Conservation (phyloP, 1,140 invertebrate species). For the Zaprionus vittiger region DNA sequence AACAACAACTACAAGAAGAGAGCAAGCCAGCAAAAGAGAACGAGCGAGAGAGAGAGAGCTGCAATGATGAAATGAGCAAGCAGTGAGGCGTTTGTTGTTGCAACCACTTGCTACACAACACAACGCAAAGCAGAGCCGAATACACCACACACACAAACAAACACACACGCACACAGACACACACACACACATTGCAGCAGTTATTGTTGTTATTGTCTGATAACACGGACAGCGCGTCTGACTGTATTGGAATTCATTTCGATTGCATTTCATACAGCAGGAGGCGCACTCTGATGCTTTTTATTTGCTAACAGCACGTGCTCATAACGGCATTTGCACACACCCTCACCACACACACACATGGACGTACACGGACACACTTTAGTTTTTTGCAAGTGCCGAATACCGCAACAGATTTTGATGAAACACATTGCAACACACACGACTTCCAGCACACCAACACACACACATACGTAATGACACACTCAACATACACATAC, state of each 20-base stretch:
- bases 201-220: slow-evolving; percentile 48
- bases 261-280: slow-evolving; percentile 12
- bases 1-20: slow-evolving; percentile 15
- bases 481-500: slow-evolving; percentile 23
- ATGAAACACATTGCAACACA: slow-evolving; percentile 52
- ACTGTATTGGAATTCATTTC: slow-evolving; percentile 37
- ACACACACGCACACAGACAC: slow-evolving; percentile 9
- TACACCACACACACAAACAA: slow-evolving; percentile 9
- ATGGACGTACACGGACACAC: background rate
- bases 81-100: slow-evolving; percentile 33
- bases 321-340: slow-evolving; percentile 9
- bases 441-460: slow-evolving; percentile 8
- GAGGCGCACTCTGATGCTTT: slow-evolving; percentile 13
- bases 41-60: slow-evolving; percentile 5
- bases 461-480: slow-evolving; percentile 16
- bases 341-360: background rate
- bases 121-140: slow-evolving; percentile 21
- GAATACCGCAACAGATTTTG: slow-evolving; percentile 44
- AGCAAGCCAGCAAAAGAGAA: slow-evolving; percentile 8
- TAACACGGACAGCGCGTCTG: slow-evolving; percentile 25
- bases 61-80: background rate
- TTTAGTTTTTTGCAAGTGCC: slow-evolving; percentile 18
- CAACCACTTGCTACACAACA: slow-evolving; percentile 53
- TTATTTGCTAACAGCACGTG: slow-evolving; percentile 41
- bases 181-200: slow-evolving; percentile 19